Evolutionary conservation across 2,888 invertebrate species (phyloP).

Genomic region (Phania funesta): DNA sequence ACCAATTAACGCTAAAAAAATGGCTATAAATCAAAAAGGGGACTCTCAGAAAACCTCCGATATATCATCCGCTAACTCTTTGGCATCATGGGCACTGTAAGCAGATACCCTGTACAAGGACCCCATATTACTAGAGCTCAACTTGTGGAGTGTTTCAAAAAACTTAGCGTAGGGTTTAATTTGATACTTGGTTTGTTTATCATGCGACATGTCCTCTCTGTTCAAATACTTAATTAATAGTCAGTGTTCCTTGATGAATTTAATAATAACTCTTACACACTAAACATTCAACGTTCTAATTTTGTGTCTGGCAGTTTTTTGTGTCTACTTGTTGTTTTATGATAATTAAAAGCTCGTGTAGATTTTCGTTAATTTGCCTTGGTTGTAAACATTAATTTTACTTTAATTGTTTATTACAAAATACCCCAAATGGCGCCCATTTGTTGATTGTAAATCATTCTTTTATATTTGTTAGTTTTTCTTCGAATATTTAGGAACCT

Average conservation of each 20-base stretch:
- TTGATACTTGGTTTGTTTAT: neutral
- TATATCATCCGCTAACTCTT: too few species aligned
- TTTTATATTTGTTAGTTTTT: slow-evolving; percentile 32
- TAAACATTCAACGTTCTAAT: neutral
- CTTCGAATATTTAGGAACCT: slow-evolving; percentile 29
- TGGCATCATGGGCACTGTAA: too few species aligned
- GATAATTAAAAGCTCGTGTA: slow-evolving; percentile 23
- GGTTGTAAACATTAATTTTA: slow-evolving; percentile 48
- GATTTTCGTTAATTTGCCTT: slow-evolving; percentile 19
- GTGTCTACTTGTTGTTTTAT: slow-evolving; percentile 7
- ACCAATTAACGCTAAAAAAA: too few species aligned
- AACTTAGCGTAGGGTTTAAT: too few species aligned
- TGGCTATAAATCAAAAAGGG: too few species aligned
- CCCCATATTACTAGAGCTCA: too few species aligned
- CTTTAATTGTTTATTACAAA: slow-evolving; percentile 59
- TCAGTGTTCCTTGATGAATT: neutral
- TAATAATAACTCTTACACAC: neutral
- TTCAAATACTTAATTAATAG: slow-evolving; percentile 23
- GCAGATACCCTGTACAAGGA: too few species aligned
- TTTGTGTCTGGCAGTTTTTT: neutral
- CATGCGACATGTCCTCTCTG: slow-evolving; percentile 4
- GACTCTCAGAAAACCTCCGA: too few species aligned
- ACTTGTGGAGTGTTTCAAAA: too few species aligned
- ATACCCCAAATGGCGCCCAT: slow-evolving; percentile 52
- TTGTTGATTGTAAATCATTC: slow-evolving; percentile 53